phyloP scores from a whole-genome alignment of 2,888 invertebrate species.

The Dromius quadrimaculatus region DNA sequence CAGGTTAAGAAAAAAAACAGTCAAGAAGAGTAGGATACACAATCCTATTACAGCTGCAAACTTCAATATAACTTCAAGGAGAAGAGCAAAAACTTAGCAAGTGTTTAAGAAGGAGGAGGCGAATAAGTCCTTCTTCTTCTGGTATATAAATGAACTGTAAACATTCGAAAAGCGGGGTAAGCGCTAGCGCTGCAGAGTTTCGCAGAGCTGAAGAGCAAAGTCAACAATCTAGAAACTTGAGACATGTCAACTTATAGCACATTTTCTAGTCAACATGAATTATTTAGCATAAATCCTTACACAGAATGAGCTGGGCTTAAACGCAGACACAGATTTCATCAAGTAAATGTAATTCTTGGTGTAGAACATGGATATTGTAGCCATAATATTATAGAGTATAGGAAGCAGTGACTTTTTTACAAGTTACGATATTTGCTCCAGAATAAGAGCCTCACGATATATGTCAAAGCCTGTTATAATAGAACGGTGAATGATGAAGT shows the following conservation, averaged over 20 bases:
- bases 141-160: background rate
- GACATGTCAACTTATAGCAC: conserved; percentile 51
- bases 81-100: background rate
- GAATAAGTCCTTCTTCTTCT: background rate
- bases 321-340: conserved; percentile 11
- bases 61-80: too few species aligned
- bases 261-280: conserved; percentile 51
- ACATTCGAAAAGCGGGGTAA: background rate
- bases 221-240: conserved; percentile 51
- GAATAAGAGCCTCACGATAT: too few species aligned
- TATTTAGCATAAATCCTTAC: conserved; percentile 46
- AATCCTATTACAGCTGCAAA: too few species aligned
- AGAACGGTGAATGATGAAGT: background rate
- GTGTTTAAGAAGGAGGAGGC: too few species aligned
- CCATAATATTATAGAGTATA: too few species aligned
- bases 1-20: too few species aligned
- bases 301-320: conserved; percentile 10
- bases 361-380: too few species aligned
- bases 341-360: conserved; percentile 29
- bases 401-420: too few species aligned
- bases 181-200: background rate
- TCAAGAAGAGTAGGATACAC: too few species aligned
- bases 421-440: too few species aligned
- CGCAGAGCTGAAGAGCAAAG: conserved; percentile 33
- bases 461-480: too few species aligned